phyloP scores from a whole-genome alignment of 2,113 vertebrate species.

The Ellobius talpinus region DNA sequence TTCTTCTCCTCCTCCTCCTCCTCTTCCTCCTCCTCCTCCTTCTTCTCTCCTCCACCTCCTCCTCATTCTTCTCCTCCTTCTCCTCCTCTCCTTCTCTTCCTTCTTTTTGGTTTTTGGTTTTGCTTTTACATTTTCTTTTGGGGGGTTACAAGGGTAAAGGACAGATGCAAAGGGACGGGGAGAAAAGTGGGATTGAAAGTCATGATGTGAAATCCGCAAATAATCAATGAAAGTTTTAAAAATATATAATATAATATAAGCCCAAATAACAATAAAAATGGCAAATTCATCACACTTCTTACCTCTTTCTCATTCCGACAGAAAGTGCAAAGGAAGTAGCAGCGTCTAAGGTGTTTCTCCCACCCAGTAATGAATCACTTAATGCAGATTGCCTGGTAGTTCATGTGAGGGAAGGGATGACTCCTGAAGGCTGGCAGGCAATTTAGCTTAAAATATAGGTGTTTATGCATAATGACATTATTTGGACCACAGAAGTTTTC shows the following conservation, averaged over 20 bases:
- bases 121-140: background rate
- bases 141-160: background rate
- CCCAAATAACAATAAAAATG: too few species aligned
- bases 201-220: background rate
- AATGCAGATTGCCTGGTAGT: conserved; percentile 8
- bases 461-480: conserved; percentile 1
- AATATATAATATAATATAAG: background rate
- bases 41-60: too few species aligned
- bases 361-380: background rate
- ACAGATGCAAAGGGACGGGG: background rate
- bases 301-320: background rate
- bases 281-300: background rate
- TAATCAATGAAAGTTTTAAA: background rate
- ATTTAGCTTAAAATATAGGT: conserved; percentile 19
- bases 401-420: background rate
- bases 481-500: background rate
- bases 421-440: background rate
- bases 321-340: background rate
- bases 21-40: too few species aligned
- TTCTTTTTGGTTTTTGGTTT: background rate
- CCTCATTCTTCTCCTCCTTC: rapidly evolving
- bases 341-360: background rate
- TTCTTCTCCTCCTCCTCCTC: rapidly evolving
- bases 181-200: background rate
- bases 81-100: too few species aligned